These are phyloP conservation scores for Pediacus dermestoides DNA, from an alignment of 2,888 invertebrate genomes.

Conservation along the genomic window DNA sequence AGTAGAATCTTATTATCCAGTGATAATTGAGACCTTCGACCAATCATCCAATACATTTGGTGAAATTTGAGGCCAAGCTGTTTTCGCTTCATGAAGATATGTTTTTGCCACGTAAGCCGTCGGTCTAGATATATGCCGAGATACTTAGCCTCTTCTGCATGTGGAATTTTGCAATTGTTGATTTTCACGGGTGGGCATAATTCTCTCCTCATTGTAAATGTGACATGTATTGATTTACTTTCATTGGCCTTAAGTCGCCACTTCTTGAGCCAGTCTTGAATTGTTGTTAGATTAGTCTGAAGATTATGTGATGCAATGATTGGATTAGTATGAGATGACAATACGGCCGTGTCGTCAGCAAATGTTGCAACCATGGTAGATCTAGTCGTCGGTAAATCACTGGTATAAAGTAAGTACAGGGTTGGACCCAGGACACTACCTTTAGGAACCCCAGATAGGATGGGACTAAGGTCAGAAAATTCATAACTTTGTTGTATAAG, in stretches of 20 bases:
- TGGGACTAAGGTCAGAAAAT: conserved; percentile 15
- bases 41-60: no score
- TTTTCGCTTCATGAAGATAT: no score
- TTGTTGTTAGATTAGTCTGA: conserved; percentile 21
- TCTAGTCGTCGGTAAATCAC: conserved; percentile 22
- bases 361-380: conserved; percentile 19
- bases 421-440: conserved; percentile 26
- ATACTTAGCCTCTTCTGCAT: conserved; percentile 16
- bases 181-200: conserved; percentile 19
- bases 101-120: no score
- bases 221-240: conserved; percentile 25
- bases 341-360: conserved; percentile 25
- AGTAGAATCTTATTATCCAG: conserved; percentile 7
- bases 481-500: no score
- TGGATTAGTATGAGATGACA: conserved; percentile 17
- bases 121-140: conserved; percentile 15
- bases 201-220: conserved; percentile 23
- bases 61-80: no score
- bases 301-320: conserved; percentile 19
- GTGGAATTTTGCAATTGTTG: conserved; percentile 14
- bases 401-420: conserved; percentile 19
- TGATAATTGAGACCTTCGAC: conserved; percentile 1
- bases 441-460: conserved; percentile 25
- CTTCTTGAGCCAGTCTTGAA: conserved; percentile 22
- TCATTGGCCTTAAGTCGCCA: conserved; percentile 26